Conservation (phyloP, 2,888 invertebrate genomes). For the Cheilosia pagana region DNA sequence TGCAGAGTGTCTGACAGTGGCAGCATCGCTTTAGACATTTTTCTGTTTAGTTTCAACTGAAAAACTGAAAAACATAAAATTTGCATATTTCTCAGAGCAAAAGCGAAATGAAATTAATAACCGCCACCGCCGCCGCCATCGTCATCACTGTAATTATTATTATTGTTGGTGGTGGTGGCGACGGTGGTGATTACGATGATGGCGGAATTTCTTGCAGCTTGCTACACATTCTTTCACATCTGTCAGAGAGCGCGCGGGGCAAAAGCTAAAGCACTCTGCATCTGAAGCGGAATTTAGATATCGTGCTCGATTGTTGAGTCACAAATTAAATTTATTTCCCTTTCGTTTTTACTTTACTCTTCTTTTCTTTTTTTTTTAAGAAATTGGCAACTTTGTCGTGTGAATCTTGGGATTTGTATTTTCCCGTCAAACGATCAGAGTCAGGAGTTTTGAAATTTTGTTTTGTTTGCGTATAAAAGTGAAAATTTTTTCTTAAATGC, state of each 20-base stretch:
- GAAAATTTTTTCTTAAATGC: not conserved
- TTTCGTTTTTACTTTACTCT: not conserved
- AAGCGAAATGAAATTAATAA: slow-evolving; percentile 23
- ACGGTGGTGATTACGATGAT: not conserved
- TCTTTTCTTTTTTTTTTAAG: not conserved
- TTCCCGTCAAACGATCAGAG: slow-evolving; percentile 3
- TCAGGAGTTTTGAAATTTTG: not conserved
- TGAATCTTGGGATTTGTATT: not conserved
- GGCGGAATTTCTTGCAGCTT: not conserved
- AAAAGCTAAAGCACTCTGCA: too few species aligned
- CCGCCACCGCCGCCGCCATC: slow-evolving; percentile 3
- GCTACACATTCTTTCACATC: not conserved
- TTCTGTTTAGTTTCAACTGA: not conserved
- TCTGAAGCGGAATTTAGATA: not conserved
- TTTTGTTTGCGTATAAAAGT: not conserved
- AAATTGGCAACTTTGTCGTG: slow-evolving; percentile 17
- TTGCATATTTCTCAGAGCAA: slow-evolving; percentile 14
- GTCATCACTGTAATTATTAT: slow-evolving; percentile 16
- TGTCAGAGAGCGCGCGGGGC: too few species aligned
- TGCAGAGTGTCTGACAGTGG: not conserved
- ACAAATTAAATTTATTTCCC: slow-evolving; percentile 13
- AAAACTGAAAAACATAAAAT: not conserved
- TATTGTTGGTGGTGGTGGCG: not conserved
- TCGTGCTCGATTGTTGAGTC: slow-evolving; percentile 13
- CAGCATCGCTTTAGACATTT: not conserved